Conservation (phyloP, 2,797 vertebrate genomes). For the Thaleichthys pacificus region DNA sequence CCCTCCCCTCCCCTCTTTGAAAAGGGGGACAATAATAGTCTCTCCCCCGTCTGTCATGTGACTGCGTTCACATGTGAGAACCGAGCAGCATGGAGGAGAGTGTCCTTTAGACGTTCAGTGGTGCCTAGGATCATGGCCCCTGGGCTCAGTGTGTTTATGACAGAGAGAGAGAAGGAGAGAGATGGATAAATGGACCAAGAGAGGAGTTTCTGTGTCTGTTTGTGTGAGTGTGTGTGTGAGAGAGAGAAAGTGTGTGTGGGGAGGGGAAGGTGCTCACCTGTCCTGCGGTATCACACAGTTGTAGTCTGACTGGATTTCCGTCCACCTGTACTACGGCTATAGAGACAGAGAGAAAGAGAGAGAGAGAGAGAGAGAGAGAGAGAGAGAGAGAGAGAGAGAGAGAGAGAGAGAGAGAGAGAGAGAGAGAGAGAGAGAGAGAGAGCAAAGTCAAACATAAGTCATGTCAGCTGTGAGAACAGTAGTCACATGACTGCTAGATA, state of each 20-base stretch:
- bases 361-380: conserved; percentile 12
- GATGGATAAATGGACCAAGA: not conserved
- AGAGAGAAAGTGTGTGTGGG: not conserved
- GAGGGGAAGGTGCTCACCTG: conserved; percentile 72
- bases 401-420: not conserved
- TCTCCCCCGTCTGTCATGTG: conserved; percentile 5
- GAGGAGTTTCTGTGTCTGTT: not conserved
- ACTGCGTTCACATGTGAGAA: not conserved
- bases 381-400: not conserved
- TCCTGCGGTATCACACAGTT: conserved; percentile 85
- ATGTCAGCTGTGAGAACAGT: conserved; percentile 38
- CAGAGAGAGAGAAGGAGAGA: not conserved
- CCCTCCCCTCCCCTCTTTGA: conserved; percentile 16
- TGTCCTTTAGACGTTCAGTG: conserved; percentile 12
- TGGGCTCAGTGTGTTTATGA: conserved; percentile 6
- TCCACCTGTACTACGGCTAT: conserved; percentile 84
- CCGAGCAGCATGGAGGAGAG: not conserved
- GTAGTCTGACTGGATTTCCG: conserved; percentile 79
- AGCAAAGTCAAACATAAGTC: not conserved
- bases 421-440: not conserved
- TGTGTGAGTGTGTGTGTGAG: conserved; percentile 3
- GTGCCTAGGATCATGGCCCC: conserved; percentile 9
- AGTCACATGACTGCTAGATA: conserved; percentile 16
- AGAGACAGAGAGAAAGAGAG: conserved; percentile 34
- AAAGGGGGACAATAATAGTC: not conserved